Base-by-base conservation (phyloP, 1,140 invertebrate species). In the Halictus rubicundus region DNA sequence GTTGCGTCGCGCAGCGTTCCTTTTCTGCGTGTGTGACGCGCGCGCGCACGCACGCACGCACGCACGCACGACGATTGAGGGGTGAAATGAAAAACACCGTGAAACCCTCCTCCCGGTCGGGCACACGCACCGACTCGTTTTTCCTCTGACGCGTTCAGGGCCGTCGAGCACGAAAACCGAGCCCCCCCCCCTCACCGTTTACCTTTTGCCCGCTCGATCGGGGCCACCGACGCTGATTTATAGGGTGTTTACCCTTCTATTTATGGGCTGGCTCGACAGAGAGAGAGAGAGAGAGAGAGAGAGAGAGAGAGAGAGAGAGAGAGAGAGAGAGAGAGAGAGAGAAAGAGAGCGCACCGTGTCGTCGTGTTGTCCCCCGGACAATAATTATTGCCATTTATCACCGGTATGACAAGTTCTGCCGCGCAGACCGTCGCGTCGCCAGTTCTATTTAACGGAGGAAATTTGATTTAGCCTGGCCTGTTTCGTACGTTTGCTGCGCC, bases 11-110 rank as follows among this genome's bases (percentile, higher is more conserved):
- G 42, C 42, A 14, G 10, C 10, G 42, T 46, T 7, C 54, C 70
- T 79, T 79, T 74, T 70, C 66, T 32, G 9, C 32, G 32, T 32
- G 32, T 32, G 32, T 32, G 32, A 32, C 54, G 42, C 16, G 54
- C 21, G 16, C 27, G 4, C 27, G 27, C 27, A 32, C 27, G 1
- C 27, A n/a, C 52, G 21, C 6, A 1, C 54, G n/a, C 52, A 32
- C 21, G 8, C 54, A 9, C 52, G 23, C 16, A 32, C 68, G 68
- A 42, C 65, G 69, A 88, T 68, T 27, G 66, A 64, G 76, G 84
- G 78, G 78, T 82, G 82, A 84, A 83, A 89, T 89, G 89, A 89
- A 89, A 89, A 89, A 88, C 89, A 89, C 84, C 87, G 80, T 85
- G 68, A 78, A 87, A 86, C 88, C 85, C 82, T 87, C 61, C 27